Percentiles rank a stretch among this genome's conserved stretches.
phyloP scores from a whole-genome alignment of 2,888 invertebrate genomes.

The Limnephilus rhombicus region DNA sequence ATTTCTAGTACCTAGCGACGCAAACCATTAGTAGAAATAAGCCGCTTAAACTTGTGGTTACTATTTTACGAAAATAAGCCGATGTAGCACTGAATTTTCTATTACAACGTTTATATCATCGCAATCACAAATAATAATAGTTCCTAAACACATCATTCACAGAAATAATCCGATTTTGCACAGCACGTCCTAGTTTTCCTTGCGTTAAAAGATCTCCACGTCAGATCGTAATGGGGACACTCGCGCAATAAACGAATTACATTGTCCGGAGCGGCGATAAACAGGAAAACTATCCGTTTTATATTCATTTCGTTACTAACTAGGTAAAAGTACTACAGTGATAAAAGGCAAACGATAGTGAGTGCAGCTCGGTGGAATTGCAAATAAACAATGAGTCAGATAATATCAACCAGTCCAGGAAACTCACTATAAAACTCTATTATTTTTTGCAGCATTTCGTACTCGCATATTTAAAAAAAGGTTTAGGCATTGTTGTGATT shows the following conservation, averaged over 20 bases:
- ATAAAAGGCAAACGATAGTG: not conserved
- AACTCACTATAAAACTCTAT: not conserved
- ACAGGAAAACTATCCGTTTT: not conserved
- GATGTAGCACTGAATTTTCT: not conserved
- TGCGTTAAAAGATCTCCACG: not conserved
- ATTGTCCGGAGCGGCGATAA: not conserved
- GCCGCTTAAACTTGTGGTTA: not conserved
- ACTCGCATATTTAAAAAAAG: not conserved
- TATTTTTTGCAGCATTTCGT: not conserved
- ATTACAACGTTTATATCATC: not conserved
- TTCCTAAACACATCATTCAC: not conserved
- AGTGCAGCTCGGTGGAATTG: not conserved
- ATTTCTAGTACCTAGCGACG: too few relatives aligned
- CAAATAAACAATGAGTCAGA: not conserved
- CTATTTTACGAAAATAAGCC: not conserved
- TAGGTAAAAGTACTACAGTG: not conserved
- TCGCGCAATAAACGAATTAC: not conserved
- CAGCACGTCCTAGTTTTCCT: not conserved
- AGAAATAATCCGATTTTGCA: not conserved
- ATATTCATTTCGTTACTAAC: not conserved
- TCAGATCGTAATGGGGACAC: not conserved
- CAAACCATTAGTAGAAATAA: too few relatives aligned
- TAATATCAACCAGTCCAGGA: too few relatives aligned
- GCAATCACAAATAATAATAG: not conserved
- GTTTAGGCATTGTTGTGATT: not conserved